These are phyloP conservation scores for Xiphophorus maculatus DNA, from an alignment of 2,113 vertebrate genomes.

Conservation along the genomic window DNA sequence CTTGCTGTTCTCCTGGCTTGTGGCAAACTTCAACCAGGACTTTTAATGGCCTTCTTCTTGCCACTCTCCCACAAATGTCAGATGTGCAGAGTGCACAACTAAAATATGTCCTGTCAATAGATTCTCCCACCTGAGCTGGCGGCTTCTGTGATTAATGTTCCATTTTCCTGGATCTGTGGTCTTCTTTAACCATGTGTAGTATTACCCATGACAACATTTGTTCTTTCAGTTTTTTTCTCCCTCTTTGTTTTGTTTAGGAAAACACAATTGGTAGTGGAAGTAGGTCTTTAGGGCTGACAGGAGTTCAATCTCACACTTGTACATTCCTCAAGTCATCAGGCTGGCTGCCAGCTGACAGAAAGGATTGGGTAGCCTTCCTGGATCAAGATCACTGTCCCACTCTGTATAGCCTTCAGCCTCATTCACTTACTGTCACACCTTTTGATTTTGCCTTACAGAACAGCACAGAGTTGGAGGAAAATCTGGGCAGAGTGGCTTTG, in stretches of 20 bases:
- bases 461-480: too few species aligned
- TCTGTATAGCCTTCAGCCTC: slow-evolving; percentile 1
- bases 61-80: background rate
- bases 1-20: background rate
- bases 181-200: too few species aligned
- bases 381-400: slow-evolving; percentile 25
- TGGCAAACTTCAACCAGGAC: background rate
- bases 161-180: too few species aligned
- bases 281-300: slow-evolving; percentile 16
- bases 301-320: slow-evolving; percentile 18
- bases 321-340: slow-evolving; percentile 41
- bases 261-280: slow-evolving; percentile 7
- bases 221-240: too few species aligned
- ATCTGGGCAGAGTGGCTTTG: background rate
- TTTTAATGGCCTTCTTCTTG: background rate
- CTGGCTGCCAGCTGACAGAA: slow-evolving; percentile 20
- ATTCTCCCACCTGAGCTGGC: background rate
- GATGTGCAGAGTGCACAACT: background rate
- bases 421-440: background rate
- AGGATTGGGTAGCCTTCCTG: slow-evolving; percentile 22
- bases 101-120: background rate
- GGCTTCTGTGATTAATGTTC: too few species aligned
- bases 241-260: slow-evolving; percentile 1
- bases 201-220: too few species aligned
- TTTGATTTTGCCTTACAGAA: background rate